Evolutionary conservation across 2,888 invertebrate species (phyloP).

Genomic region (Chesias legatella): DNA sequence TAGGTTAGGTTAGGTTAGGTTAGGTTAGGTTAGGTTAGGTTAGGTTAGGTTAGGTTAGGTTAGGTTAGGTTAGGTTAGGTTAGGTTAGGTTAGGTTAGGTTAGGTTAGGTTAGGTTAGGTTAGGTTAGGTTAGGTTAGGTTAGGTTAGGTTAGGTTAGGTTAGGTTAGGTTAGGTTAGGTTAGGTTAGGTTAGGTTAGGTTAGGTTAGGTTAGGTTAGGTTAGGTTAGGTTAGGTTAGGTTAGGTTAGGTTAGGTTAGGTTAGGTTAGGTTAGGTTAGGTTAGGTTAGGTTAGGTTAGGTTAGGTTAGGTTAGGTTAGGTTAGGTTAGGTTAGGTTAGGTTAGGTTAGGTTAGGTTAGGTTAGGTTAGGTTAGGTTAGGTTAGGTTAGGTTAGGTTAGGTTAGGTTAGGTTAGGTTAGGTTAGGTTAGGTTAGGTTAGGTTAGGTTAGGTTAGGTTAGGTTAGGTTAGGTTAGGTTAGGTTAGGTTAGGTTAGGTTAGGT

Average conservation of each 20-base stretch:
- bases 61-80: slow-evolving; percentile 27
- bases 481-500: slow-evolving; percentile 32
- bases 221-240: slow-evolving; percentile 23
- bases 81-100: slow-evolving; percentile 27
- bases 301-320: slow-evolving; percentile 25
- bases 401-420: slow-evolving; percentile 31
- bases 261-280: slow-evolving; percentile 10
- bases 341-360: slow-evolving; percentile 29
- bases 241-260: slow-evolving; percentile 28
- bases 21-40: slow-evolving; percentile 28
- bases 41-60: slow-evolving; percentile 29
- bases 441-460: slow-evolving; percentile 29
- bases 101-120: slow-evolving; percentile 29
- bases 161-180: slow-evolving; percentile 27
- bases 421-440: slow-evolving; percentile 32
- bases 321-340: slow-evolving; percentile 29
- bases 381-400: slow-evolving; percentile 32
- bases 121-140: slow-evolving; percentile 26
- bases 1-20: slow-evolving; percentile 31
- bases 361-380: slow-evolving; percentile 30
- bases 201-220: slow-evolving; percentile 18
- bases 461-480: slow-evolving; percentile 31
- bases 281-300: slow-evolving; percentile 19
- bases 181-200: slow-evolving; percentile 15
- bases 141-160: slow-evolving; percentile 20